These are phyloP conservation scores for Drosophila sordidapex DNA, from an alignment of 2,888 invertebrate species.

Conservation along the genomic window DNA sequence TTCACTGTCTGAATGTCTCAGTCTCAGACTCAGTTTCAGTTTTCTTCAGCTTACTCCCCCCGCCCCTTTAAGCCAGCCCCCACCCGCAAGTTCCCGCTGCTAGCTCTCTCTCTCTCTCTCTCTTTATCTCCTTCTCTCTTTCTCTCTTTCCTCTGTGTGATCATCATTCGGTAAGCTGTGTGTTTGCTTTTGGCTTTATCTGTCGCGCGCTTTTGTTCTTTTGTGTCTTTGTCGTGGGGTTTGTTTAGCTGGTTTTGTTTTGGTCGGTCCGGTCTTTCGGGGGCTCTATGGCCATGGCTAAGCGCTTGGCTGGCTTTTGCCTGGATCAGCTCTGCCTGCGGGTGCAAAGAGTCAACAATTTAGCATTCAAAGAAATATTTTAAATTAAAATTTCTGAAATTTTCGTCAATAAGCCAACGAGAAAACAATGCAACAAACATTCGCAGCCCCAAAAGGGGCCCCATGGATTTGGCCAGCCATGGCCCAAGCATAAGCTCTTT, in stretches of 20 bases:
- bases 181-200: conserved; percentile 73
- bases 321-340: conserved; percentile 34
- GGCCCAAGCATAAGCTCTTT: conserved; percentile 25
- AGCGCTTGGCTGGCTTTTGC: conserved; percentile 45
- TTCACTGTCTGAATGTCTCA: conserved; percentile 58
- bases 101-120: conserved; percentile 1
- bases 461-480: conserved; percentile 22
- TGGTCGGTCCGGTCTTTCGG: conserved; percentile 34
- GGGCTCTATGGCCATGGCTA: conserved; percentile 38
- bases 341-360: conserved; percentile 78
- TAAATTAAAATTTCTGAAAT: conserved; percentile 85
- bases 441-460: conserved; percentile 11
- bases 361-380: conserved; percentile 84
- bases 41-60: background rate
- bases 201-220: conserved; percentile 78
- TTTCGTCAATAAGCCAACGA: conserved; percentile 75
- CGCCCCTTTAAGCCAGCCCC: background rate
- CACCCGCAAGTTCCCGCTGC: conserved; percentile 17
- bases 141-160: conserved; percentile 20
- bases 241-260: conserved; percentile 73
- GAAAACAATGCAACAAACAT: conserved; percentile 66
- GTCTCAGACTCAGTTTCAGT: conserved; percentile 30
- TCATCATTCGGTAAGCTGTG: conserved; percentile 37
- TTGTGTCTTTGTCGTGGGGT: conserved; percentile 70
- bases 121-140: background rate